Evolutionary conservation across 2,113 vertebrate species (phyloP).

Genomic region (Sylvietta virens): DNA sequence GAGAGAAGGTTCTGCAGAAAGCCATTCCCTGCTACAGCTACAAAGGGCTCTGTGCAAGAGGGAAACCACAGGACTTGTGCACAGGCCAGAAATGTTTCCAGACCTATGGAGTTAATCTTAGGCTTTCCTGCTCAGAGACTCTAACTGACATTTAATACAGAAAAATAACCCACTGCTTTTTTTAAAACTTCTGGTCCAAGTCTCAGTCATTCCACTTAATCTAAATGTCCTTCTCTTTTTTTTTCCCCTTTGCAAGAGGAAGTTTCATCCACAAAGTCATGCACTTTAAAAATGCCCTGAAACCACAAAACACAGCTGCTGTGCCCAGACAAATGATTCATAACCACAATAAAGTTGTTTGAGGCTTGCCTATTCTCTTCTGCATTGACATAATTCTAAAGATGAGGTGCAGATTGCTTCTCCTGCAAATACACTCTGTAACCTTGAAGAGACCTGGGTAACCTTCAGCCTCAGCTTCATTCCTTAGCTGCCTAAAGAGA

Average conservation of each 20-base stretch:
- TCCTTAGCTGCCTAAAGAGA: not conserved
- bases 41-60: not conserved
- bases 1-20: not conserved
- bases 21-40: not conserved
- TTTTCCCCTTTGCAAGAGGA: not conserved
- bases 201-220: not conserved
- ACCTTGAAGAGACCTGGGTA: not conserved
- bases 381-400: not conserved
- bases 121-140: not conserved
- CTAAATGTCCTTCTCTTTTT: not conserved
- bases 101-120: not conserved
- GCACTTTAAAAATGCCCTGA: not conserved
- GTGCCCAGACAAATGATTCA: not conserved
- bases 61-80: not conserved
- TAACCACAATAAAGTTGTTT: not conserved
- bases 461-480: not conserved
- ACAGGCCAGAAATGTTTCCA: not conserved
- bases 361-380: not conserved
- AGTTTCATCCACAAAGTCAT: not conserved
- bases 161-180: not conserved
- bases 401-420: not conserved
- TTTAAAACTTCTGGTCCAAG: not conserved
- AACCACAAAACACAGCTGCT: not conserved
- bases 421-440: not conserved
- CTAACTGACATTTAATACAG: accelerated